Evolutionary conservation across 64 coral and sea anemone genomes (phyloP).

Genomic region (Porites lutea): DNA sequence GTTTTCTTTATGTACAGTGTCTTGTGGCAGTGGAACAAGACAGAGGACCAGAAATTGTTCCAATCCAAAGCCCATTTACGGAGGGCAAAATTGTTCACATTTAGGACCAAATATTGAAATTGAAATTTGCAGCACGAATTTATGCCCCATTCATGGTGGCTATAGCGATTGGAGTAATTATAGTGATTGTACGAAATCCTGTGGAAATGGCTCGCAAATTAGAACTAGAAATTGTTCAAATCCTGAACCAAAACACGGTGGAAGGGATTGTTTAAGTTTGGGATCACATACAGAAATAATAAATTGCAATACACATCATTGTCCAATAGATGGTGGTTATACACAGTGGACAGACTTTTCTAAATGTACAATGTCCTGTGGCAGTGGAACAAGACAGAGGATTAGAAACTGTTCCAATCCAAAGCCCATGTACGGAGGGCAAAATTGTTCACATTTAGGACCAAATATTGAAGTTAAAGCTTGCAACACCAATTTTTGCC

Average conservation of each 20-base stretch:
- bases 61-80: conserved; percentile 61
- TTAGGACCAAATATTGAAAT: conserved; percentile 44
- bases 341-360: conserved; percentile 73
- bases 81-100: conserved; percentile 58
- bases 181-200: conserved; percentile 64
- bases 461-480: not conserved
- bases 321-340: conserved; percentile 69
- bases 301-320: conserved; percentile 53
- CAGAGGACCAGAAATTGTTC: conserved; percentile 69
- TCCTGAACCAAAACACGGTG: conserved; percentile 63
- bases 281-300: conserved; percentile 41
- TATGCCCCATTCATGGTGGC: conserved; percentile 68
- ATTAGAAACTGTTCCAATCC: conserved; percentile 67
- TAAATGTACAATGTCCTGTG: conserved; percentile 75
- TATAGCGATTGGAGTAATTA: conserved; percentile 59
- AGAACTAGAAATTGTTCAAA: conserved; percentile 72
- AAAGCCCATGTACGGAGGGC: conserved; percentile 35
- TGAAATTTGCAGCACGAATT: conserved; percentile 34
- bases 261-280: conserved; percentile 65
- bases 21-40: conserved; percentile 78
- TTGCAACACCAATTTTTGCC: conserved; percentile 67
- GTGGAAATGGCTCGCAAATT: conserved; percentile 47
- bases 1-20: conserved; percentile 68
- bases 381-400: conserved; percentile 49
- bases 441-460: conserved; percentile 47